These are phyloP conservation scores for Eublepharis macularius DNA, from an alignment of 2,113 vertebrate genomes.

Conservation along the genomic window DNA sequence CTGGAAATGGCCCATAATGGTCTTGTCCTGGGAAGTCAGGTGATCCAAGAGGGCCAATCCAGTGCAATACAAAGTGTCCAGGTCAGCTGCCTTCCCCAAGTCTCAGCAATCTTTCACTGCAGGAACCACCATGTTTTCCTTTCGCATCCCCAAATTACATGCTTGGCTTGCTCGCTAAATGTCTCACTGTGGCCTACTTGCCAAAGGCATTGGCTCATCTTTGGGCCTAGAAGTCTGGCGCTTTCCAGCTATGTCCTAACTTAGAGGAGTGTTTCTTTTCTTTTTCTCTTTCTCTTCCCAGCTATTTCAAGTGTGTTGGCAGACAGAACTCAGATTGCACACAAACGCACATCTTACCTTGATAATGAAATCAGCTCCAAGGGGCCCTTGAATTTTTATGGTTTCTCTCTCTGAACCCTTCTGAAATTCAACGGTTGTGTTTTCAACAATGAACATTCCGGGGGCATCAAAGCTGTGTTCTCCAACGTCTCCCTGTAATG, in stretches of 20 bases:
- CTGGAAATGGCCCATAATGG: too few relatives aligned
- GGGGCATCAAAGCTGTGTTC: conserved; percentile 79
- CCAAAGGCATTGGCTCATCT: background rate
- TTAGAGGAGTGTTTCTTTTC: background rate
- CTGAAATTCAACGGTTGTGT: conserved; percentile 89
- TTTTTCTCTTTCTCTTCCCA: background rate
- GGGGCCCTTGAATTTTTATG: conserved; percentile 83
- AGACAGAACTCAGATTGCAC: background rate
- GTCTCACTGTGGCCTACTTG: background rate
- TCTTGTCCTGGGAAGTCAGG: background rate
- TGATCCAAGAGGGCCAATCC: background rate
- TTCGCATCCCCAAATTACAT: background rate
- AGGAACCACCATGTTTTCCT: background rate
- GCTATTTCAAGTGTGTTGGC: background rate
- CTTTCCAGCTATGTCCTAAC: background rate
- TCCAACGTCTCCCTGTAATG: conserved; percentile 80
- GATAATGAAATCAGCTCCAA: conserved; percentile 87
- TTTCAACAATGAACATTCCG: conserved; percentile 82
- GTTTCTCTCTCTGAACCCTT: conserved; percentile 81
- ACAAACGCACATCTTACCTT: conserved; percentile 77
- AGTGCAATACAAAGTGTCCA: background rate
- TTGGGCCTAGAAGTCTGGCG: background rate
- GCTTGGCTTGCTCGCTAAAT: background rate
- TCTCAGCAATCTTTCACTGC: background rate
- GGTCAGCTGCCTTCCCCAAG: background rate